Base-by-base conservation (phyloP, 1,140 invertebrate species). In the Polyergus mexicanus region DNA sequence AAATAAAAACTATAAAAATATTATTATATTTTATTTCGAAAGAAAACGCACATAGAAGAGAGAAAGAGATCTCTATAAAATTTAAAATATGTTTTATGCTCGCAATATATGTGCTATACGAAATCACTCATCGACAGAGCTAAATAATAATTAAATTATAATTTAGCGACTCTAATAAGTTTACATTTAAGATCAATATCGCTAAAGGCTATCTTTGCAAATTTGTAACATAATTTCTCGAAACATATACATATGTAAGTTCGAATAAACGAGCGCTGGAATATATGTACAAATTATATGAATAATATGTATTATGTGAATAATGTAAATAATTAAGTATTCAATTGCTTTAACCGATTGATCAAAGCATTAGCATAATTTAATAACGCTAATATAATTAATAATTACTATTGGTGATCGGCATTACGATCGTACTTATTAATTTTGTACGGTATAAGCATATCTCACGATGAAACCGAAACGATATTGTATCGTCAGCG, bases 331-430 rank as follows among this genome's bases (percentile, higher is more conserved):
- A 83, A 60, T 72, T 72, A 74, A 83, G 54, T 60, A 83, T 60
- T 72, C 78, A 72, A 62, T 60, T 13, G 56, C 54, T 60, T 62
- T 60, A 83, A 83, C 38, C 38, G 38, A 72, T 72, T 60, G 78
- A 60, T 83, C 78, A 72, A 83, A 83, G 68, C 68, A 72, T 83
- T 83, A 60, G 54, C 78, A 83, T 72, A 72, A 83, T 83, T 83
- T 47, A 83, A 83, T 83, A 72, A 74, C 68, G 38, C n/a, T 60
- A 83, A 83, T 72, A 41, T 72, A 83, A 81, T 81, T 81, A 72
- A 71, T 83, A 74, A 74, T 54, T 74, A 25, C 78, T 81, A 81
- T 81, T 66, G 72, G 66, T 72, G 56, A 83, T 83, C 68, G 68
- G 56, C 68, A 83, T 72, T 83, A 83, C 54, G 66, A 72, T 72